Evolutionary conservation across 2,797 vertebrate genomes (phyloP), one percentile per base, ranked within the genome.

Genomic region (Poliocrania exsul): DNA sequence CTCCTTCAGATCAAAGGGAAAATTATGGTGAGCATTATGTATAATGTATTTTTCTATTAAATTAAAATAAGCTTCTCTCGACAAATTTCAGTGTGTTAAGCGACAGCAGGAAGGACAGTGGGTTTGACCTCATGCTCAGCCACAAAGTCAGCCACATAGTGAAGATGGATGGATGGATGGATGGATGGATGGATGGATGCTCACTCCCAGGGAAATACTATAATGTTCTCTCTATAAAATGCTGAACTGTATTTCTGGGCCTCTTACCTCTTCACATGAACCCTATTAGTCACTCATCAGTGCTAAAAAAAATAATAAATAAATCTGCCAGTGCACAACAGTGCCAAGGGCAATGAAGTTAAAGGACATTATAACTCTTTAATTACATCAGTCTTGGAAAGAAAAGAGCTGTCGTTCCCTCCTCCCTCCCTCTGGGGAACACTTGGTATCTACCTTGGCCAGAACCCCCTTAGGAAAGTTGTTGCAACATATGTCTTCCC

Each of bases 301-400:
- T 3, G 21, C 70, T 79, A 66, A 87, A 58, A 88, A 51, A 72
- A 93, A 42, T 18, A 83, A 70, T 51, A 93, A 95, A 92, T 85
- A 94, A 67, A 75, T n/a, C 37, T 0, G 0, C 33, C 57, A 57
- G 50, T 6, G 33, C 81, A 60, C 57, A n/a, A 14, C 46, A 90
- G 65, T 82, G 90, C 91, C 95, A 95, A 94, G 90, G 93, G 86
- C 92, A 90, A 79, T 8, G 6, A 78, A 94, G 91, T 87, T 94
- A 92, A 81, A 94, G 90, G 95, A 93, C 54, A 61, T 79, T 57
- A 92, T 62, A 93, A 78, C 77, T 97, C 83, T 85, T 97, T 97
- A 96, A 97, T 96, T 95, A 96, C 88, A 94, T 67, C 69, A 72
- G 64, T 29, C 65, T 82, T 37, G 50, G 89, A 67, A 90, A 97